Percentiles rank a stretch among this genome's conserved stretches.
Conservation (phyloP, 2,888 invertebrate genomes). For the Acanthosepion esculentum region DNA sequence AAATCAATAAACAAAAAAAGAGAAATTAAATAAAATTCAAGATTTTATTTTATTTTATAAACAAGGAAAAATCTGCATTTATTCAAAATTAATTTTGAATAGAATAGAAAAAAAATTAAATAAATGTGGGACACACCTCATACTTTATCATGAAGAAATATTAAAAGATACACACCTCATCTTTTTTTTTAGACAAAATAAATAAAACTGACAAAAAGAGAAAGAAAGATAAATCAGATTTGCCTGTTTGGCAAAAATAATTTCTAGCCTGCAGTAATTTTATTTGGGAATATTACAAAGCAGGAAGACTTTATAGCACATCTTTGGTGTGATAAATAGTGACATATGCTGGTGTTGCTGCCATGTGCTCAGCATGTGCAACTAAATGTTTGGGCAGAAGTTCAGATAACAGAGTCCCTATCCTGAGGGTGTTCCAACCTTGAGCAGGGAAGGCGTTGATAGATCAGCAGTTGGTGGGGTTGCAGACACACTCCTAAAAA, state of each 20-base stretch:
- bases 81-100: too few relatives aligned
- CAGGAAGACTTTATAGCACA: neutral
- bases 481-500: neutral
- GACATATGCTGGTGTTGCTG: conserved; percentile 4
- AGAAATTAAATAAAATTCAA: too few relatives aligned
- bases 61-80: too few relatives aligned
- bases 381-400: neutral
- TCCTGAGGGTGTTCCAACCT: neutral
- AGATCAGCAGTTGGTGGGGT: neutral
- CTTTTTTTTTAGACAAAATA: neutral
- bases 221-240: neutral
- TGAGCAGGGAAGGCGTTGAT: neutral
- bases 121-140: too few relatives aligned
- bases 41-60: too few relatives aligned
- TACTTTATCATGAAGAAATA: too few relatives aligned
- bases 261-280: neutral
- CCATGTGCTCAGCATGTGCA: neutral
- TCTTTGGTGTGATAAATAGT: neutral
- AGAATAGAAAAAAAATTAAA: too few relatives aligned
- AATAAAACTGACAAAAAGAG: neutral
- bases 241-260: neutral
- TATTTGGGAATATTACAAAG: neutral
- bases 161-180: neutral
- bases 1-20: too few relatives aligned
- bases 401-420: neutral